A percentile compares a stretch with the other conserved stretches of the same genome.
Evolutionary conservation across 2,797 vertebrate species (phyloP).

Genomic region (Acanthurus tractus): DNA sequence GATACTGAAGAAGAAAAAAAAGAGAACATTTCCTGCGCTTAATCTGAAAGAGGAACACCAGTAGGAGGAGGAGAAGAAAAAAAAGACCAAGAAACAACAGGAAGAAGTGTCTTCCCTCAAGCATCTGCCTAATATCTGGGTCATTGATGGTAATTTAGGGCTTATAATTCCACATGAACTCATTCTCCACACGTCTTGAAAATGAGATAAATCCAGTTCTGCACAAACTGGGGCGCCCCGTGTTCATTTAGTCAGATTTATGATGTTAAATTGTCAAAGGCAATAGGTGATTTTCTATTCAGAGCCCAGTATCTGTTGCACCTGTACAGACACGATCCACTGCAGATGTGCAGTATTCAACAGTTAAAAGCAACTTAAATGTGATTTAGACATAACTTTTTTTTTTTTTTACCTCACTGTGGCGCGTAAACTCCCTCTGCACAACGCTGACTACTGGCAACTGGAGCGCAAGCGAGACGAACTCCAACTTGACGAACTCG

Average conservation of each 20-base stretch:
- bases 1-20: neutral
- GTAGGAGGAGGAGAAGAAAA: neutral
- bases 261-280: neutral
- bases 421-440: constrained; percentile 87
- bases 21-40: neutral
- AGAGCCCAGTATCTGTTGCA: neutral
- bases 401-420: constrained; percentile 88
- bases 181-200: neutral
- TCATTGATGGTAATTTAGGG: constrained; percentile 6
- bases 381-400: constrained; percentile 27
- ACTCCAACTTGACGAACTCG: constrained; percentile 91
- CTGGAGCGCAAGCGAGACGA: constrained; percentile 88
- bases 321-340: neutral
- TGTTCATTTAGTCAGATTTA: neutral
- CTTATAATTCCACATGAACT: neutral
- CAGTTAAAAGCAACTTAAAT: constrained; percentile 39
- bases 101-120: neutral
- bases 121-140: neutral
- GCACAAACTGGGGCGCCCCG: neutral
- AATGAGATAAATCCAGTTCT: neutral
- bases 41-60: neutral
- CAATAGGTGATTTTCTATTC: neutral
- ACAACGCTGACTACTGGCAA: constrained; percentile 92
- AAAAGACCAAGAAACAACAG: neutral
- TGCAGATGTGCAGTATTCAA: constrained; percentile 20